A percentile compares a stretch with the other conserved stretches of the same genome.
phyloP scores from a whole-genome alignment of 2,113 vertebrate species.

The Spea bombifrons region DNA sequence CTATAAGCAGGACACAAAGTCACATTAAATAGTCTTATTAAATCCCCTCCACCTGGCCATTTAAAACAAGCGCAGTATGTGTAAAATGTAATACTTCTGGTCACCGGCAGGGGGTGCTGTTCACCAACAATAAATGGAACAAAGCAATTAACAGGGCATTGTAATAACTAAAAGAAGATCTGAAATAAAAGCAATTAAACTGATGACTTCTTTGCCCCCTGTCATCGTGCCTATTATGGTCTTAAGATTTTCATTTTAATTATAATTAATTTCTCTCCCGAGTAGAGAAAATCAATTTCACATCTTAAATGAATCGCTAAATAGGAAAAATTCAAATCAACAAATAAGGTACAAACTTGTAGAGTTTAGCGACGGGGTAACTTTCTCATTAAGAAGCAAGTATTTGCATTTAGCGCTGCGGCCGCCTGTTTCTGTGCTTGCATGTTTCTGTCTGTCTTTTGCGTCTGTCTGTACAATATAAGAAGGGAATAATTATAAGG shows the following conservation, averaged over 20 bases:
- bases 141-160: neutral
- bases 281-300: slow-evolving; percentile 28
- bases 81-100: too few relatives aligned
- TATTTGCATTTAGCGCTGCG: too few relatives aligned
- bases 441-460: too few relatives aligned
- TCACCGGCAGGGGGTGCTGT: slow-evolving; percentile 17
- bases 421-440: too few relatives aligned
- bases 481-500: too few relatives aligned
- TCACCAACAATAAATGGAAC: neutral
- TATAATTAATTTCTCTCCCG: slow-evolving; percentile 32
- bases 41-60: too few relatives aligned
- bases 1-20: too few relatives aligned
- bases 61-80: too few relatives aligned
- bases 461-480: too few relatives aligned
- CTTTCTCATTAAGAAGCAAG: too few relatives aligned
- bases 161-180: slow-evolving; percentile 30
- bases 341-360: neutral
- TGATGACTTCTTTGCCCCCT: slow-evolving; percentile 35
- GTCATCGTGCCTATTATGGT: slow-evolving; percentile 13
- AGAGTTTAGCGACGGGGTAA: neutral
- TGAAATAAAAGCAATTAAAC: slow-evolving; percentile 43
- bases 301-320: slow-evolving; percentile 11
- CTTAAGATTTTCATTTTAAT: slow-evolving; percentile 33
- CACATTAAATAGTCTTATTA: too few relatives aligned
- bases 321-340: neutral